Evolutionary conservation across 2,888 invertebrate genomes (phyloP).

Genomic region (Silvanus unidentatus): DNA sequence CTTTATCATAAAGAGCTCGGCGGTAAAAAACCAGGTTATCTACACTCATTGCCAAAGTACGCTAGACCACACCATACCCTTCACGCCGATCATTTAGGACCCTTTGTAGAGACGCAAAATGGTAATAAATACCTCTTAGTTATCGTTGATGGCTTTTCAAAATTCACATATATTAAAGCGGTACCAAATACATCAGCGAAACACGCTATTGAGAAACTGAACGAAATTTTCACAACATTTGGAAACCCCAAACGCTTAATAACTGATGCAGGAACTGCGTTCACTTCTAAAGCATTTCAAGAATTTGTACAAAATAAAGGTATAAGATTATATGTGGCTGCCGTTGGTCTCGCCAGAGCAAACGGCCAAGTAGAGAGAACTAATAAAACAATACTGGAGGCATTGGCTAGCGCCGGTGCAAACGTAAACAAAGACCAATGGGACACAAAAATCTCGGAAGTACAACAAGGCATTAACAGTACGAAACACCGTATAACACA

Average conservation of each 20-base stretch:
- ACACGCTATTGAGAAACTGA: constrained; percentile 27
- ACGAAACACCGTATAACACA: constrained; percentile 15
- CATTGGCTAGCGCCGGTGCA: constrained; percentile 22
- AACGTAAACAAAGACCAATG: constrained; percentile 20
- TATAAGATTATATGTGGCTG: constrained; percentile 24
- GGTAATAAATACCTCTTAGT: constrained; percentile 36
- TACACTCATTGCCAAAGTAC: constrained; percentile 8
- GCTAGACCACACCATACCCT: constrained; percentile 10
- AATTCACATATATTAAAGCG: constrained; percentile 33
- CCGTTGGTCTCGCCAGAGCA: constrained; percentile 25
- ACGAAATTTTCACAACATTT: constrained; percentile 29
- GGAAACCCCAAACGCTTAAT: constrained; percentile 33
- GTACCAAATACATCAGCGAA: constrained; percentile 30
- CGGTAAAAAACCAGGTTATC: constrained; percentile 9
- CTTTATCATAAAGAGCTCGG: constrained; percentile 7
- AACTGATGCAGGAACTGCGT: constrained; percentile 37
- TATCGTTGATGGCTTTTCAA: constrained; percentile 38
- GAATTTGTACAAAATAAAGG: constrained; percentile 30
- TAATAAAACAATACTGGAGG: constrained; percentile 18
- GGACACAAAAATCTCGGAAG: constrained; percentile 22
- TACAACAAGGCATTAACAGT: constrained; percentile 24
- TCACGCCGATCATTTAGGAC: constrained; percentile 42
- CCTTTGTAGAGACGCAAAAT: constrained; percentile 33
- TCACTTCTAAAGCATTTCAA: constrained; percentile 35
- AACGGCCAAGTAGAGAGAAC: constrained; percentile 35